Evolutionary conservation across 1,140 invertebrate species (phyloP), one percentile per base, ranked within the genome.

Genomic region (Adoxophyes honmai): DNA sequence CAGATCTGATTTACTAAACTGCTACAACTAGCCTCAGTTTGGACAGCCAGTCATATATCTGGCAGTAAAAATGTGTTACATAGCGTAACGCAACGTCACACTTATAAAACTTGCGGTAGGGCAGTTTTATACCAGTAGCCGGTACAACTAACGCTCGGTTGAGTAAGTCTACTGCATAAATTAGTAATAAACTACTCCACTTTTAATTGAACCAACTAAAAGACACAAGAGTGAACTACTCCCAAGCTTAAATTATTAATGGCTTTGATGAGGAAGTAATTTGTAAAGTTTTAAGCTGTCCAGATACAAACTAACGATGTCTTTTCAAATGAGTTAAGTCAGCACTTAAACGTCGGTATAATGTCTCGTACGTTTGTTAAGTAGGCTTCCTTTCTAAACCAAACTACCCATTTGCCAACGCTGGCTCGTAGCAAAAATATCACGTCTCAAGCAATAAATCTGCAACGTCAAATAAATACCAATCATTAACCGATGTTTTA

Each of bases 31-130:
- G 9, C 15, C 15, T 10, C 1, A 44, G 16, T n/a, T 48, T 48
- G 42, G 21, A 48, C 21, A 33, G 16, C n/a, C 42, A 33, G 21
- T 28, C 42, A 28, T 28, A 28, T 28, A 28, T 28, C 0, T 28
- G 42, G 42, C 21, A 11, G 42, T 48, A 28, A 28, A 28, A 48
- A 48, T 48, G 42, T 48, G 42, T 18, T 18, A 11, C 42, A 11
- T 21, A 48, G 42, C 42, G 42, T 16, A 21, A 33, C 55, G 37
- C 60, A 21, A 33, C 55, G 34, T 58, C 34, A 36, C 35, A 37
- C 16, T 59, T 51, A 21, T 48, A 48, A 44, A 48, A 48, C 44
- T 76, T 76, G 74, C 38, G 66, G 67, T 74, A 74, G 69, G 66
- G 62, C 66, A 76, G 70, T 70, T 71, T 71, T 71, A 76, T 64